Conservation (phyloP, 2,113 vertebrate species). For the Festucalex cinctus region DNA sequence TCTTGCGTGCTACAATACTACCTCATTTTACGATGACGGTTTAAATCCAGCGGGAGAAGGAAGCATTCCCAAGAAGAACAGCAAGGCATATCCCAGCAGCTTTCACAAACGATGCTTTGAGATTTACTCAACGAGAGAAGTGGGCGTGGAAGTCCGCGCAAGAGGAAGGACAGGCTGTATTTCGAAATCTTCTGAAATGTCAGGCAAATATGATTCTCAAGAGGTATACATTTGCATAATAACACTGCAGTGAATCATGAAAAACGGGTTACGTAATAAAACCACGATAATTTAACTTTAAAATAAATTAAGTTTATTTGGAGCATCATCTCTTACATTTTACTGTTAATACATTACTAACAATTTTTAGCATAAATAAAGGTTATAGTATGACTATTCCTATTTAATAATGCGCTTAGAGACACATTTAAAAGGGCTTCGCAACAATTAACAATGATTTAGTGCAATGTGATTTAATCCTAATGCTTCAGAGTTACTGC, state of each 20-base stretch:
- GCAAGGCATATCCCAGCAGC: conserved; percentile 70
- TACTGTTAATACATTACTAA: background rate
- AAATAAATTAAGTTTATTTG: background rate
- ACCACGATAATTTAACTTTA: background rate
- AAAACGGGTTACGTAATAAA: conserved; percentile 37
- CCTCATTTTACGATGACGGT: conserved; percentile 67
- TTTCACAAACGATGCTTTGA: conserved; percentile 66
- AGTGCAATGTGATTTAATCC: too few relatives aligned
- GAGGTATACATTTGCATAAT: conserved; percentile 57
- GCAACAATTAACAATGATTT: too few relatives aligned
- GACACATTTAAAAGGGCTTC: background rate
- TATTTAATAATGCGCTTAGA: background rate
- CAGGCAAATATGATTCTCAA: conserved; percentile 60
- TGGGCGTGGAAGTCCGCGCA: conserved; percentile 21
- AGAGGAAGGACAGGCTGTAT: conserved; percentile 40
- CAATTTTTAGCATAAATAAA: background rate
- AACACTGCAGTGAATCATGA: conserved; percentile 42
- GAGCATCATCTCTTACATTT: background rate
- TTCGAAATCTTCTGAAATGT: conserved; percentile 68
- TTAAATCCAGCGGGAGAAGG: conserved; percentile 70
- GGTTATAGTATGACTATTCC: background rate
- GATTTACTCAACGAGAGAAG: conserved; percentile 61
- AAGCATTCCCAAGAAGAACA: conserved; percentile 70
- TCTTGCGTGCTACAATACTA: conserved; percentile 50
- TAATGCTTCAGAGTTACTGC: background rate